Evolutionary conservation across 2,113 vertebrate species (phyloP).

Genomic region (Mastomys coucha): DNA sequence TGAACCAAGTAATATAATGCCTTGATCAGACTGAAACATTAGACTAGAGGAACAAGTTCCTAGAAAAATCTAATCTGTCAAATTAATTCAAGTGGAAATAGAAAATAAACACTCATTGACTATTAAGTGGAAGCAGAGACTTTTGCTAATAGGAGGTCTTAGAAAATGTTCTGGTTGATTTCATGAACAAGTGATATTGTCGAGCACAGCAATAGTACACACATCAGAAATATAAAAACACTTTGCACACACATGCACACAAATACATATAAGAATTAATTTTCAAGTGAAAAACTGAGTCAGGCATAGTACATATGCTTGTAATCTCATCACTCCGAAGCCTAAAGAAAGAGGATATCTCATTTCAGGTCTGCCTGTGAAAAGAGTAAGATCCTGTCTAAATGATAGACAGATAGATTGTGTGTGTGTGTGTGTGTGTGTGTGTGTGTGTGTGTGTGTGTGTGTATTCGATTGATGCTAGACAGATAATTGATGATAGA

Average conservation of each 20-base stretch:
- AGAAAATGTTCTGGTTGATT: neutral
- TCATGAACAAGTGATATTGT: constrained; percentile 16
- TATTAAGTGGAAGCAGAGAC: neutral
- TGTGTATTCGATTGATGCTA: too few relatives aligned
- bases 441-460: too few relatives aligned
- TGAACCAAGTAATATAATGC: neutral
- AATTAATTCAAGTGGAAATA: constrained; percentile 38
- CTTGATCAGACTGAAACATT: neutral
- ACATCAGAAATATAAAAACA: constrained; percentile 35
- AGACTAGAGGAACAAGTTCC: neutral
- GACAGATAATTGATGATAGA: too few relatives aligned
- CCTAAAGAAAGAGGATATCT: neutral
- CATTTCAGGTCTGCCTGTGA: neutral
- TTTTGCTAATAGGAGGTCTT: neutral
- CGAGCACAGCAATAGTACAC: neutral
- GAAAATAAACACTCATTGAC: neutral
- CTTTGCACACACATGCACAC: neutral
- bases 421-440: too few relatives aligned
- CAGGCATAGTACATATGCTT: neutral
- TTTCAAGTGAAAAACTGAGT: constrained; percentile 10
- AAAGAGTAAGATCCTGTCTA: neutral
- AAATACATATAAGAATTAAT: neutral
- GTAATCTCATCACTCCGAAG: neutral
- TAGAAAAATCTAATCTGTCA: constrained; percentile 52
- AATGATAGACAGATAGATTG: neutral